phyloP scores from a whole-genome alignment of 1,140 invertebrate genomes.

The Drosophila paulistorum region DNA sequence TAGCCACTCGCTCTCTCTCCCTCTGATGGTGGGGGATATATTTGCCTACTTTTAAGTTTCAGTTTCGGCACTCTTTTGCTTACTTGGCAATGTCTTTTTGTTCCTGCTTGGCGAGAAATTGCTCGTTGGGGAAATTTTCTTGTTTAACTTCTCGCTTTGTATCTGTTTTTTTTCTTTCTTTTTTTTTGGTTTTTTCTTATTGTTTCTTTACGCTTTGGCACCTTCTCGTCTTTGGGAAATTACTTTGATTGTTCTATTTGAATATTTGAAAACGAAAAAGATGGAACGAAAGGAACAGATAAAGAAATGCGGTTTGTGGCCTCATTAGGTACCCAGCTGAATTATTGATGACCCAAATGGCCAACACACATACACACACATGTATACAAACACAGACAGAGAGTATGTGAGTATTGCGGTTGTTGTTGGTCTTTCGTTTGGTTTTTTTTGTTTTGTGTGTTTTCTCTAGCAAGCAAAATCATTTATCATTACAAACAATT shows the following conservation, averaged over 20 bases:
- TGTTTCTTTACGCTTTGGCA: constrained; percentile 40
- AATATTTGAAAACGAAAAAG: constrained; percentile 32
- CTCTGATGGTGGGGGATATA: constrained; percentile 10
- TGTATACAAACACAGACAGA: neutral
- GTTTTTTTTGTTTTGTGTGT: neutral
- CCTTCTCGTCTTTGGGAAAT: constrained; percentile 59
- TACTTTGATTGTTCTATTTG: constrained; percentile 55
- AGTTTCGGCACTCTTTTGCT: constrained; percentile 53
- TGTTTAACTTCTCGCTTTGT: constrained; percentile 66
- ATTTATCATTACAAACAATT: constrained; percentile 60
- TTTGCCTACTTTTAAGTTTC: constrained; percentile 51
- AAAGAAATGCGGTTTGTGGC: constrained; percentile 36
- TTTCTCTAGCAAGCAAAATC: constrained; percentile 29
- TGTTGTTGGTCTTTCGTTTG: no score
- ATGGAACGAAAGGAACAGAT: constrained; percentile 27
- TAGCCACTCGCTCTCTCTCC: constrained; percentile 22
- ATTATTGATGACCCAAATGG: constrained; percentile 67
- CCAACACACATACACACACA: constrained; percentile 8
- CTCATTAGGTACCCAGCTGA: constrained; percentile 50
- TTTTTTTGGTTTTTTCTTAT: constrained; percentile 42
- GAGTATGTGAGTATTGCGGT: neutral
- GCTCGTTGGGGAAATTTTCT: constrained; percentile 79
- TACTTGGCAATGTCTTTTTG: constrained; percentile 42
- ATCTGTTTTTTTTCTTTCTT: constrained; percentile 10
- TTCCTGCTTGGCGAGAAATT: constrained; percentile 43